Base-by-base conservation (phyloP, 1,140 invertebrate genomes). In the Lordiphosa clarofinis region DNA sequence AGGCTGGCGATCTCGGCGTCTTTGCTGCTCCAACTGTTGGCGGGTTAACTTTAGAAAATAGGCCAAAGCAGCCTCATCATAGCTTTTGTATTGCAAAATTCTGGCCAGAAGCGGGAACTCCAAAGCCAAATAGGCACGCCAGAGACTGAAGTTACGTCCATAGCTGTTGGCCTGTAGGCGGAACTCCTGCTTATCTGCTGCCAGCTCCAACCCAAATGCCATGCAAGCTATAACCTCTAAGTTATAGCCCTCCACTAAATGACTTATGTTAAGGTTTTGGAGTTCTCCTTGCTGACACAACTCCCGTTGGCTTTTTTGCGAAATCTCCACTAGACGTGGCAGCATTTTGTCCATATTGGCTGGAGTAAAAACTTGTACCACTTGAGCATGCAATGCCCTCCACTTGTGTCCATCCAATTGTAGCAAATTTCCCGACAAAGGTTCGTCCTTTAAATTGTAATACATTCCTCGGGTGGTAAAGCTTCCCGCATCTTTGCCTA, bases 301-400 rank as follows among this genome's bases (percentile, higher is more conserved):
- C 1, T 28, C 8, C 0, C 15, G 38, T 9, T 59, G 46, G 33
- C 89, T 79, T 24, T 58, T 70, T 0, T 62, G 50, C 1, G 68
- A 71, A 3, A 89, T 66, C 13, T 88, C 65, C 1, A 68, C 54
- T 5, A 91, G 48, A 0, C 86, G 59, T 1, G 87, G 72, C 11
- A 90, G 52, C 79, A 93, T 91, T 24, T 88, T 89, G 49, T 90
- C 91, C 12, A 93, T 82, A 72, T 92, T 92, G 1, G 89, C 89
- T 2, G 90, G 78, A 0, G 90, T 90, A 55, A 93, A 93, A 1
- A 92, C 86, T 5, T 90, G 89, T 0, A 89, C 89, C 2, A 92
- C 76, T 42, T 90, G 90, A 3, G 62, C 88, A 46, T 92, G 89
- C 3, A 93, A 73, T 2, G 88, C 56, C 53, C 90, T 90, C 92